Conservation (phyloP, 2,113 vertebrate genomes). For the Canis aureus region DNA sequence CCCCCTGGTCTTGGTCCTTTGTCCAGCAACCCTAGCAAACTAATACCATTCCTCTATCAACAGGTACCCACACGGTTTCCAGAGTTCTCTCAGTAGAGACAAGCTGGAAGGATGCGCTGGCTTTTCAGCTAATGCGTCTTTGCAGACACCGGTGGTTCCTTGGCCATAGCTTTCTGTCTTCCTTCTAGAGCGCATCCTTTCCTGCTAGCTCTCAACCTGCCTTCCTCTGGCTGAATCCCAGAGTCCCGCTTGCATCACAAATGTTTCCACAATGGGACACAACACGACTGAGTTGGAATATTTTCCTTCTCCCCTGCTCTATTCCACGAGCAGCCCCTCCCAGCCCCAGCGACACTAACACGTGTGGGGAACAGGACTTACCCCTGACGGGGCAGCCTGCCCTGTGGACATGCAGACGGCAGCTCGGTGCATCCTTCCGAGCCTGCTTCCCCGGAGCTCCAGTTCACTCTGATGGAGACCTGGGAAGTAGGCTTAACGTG, state of each 20-base stretch:
- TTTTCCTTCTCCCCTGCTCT: neutral
- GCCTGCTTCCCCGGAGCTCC: accelerated
- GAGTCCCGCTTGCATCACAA: neutral
- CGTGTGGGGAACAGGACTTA: neutral
- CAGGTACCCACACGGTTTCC: neutral
- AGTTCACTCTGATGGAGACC: neutral
- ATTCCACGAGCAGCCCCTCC: neutral
- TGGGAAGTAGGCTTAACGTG: too few relatives aligned
- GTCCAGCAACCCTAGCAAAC: neutral
- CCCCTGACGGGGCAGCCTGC: neutral
- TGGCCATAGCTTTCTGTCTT: neutral
- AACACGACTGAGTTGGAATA: neutral
- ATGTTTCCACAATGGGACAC: neutral
- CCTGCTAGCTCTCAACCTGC: too few relatives aligned
- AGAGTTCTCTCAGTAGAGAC: neutral
- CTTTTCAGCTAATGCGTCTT: neutral
- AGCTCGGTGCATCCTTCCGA: accelerated
- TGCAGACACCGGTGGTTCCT: neutral
- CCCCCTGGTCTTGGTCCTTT: accelerated
- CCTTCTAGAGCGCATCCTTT: neutral
- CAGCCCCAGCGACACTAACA: accelerated
- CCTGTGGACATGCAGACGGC: accelerated
- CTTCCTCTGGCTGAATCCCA: neutral
- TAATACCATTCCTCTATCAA: neutral
- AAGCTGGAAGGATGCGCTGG: neutral